A percentile compares a stretch with the other conserved stretches of the same genome.
phyloP scores from a whole-genome alignment of 1,140 invertebrate species.

The Pissodes strobi region DNA sequence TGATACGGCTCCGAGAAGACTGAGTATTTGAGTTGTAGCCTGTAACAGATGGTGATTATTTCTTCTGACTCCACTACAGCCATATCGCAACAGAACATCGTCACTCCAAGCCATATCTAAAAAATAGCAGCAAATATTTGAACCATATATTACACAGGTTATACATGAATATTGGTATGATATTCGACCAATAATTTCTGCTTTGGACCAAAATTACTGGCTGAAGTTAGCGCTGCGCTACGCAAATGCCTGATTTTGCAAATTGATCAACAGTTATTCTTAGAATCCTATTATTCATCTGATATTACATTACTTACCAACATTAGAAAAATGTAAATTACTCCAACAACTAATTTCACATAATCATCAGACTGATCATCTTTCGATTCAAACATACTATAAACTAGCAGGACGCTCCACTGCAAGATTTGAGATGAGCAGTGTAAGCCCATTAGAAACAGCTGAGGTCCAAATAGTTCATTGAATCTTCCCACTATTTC shows the following conservation, averaged over 20 bases:
- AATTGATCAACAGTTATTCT: no score
- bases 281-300: no score
- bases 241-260: no score
- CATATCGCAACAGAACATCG: constrained; percentile 31
- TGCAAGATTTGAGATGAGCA: constrained; percentile 29
- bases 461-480: constrained; percentile 21
- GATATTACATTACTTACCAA: constrained; percentile 30
- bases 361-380: constrained; percentile 13
- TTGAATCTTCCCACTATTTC: constrained; percentile 21
- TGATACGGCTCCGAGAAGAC: constrained; percentile 23
- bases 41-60: constrained; percentile 28
- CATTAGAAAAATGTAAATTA: constrained; percentile 26
- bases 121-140: background rate
- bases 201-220: no score
- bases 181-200: no score
- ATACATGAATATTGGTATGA: background rate
- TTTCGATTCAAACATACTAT: constrained; percentile 11
- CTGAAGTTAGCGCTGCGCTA: no score
- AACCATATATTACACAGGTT: no score
- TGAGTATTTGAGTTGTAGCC: constrained; percentile 16
- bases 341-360: constrained; percentile 3
- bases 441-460: constrained; percentile 31
- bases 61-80: constrained; percentile 26
- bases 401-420: constrained; percentile 21
- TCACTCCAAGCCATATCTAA: constrained; percentile 27